Evolutionary conservation across 2,888 invertebrate species (phyloP).

Genomic region (Drosophila differens): DNA sequence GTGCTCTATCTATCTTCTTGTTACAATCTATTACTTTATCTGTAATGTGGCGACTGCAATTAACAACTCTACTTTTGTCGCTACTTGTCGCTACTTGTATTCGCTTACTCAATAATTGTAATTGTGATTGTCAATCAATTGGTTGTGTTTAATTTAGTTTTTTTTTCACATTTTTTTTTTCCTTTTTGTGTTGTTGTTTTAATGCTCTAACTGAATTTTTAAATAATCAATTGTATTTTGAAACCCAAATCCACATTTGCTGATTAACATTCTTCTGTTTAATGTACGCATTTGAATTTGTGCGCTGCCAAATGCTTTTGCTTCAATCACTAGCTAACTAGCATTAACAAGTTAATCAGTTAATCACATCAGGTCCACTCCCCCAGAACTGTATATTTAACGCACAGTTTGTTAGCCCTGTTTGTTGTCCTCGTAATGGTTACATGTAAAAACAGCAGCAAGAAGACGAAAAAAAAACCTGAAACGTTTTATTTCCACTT

Average conservation of each 20-base stretch:
- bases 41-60: constrained; percentile 11
- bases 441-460: neutral
- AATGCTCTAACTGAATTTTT: neutral
- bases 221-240: constrained; percentile 2
- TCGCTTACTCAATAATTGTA: constrained; percentile 7
- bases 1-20: neutral
- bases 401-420: constrained; percentile 47
- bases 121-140: constrained; percentile 13
- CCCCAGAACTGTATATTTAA: constrained; percentile 21
- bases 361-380: constrained; percentile 1
- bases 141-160: constrained; percentile 15
- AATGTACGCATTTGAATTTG: constrained; percentile 6
- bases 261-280: constrained; percentile 19
- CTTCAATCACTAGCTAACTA: constrained; percentile 9
- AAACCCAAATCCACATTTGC: neutral
- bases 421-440: constrained; percentile 11
- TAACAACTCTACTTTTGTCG: constrained; percentile 11
- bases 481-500: neutral
- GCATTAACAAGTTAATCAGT: constrained; percentile 6
- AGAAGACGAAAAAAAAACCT: neutral
- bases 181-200: neutral
- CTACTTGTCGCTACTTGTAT: constrained; percentile 20
- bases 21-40: constrained; percentile 20
- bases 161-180: neutral
- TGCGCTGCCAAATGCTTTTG: constrained; percentile 17